These are phyloP conservation scores for Pachyseris speciosa DNA, from an alignment of 64 coral and sea anemone genomes.

Conservation along the genomic window DNA sequence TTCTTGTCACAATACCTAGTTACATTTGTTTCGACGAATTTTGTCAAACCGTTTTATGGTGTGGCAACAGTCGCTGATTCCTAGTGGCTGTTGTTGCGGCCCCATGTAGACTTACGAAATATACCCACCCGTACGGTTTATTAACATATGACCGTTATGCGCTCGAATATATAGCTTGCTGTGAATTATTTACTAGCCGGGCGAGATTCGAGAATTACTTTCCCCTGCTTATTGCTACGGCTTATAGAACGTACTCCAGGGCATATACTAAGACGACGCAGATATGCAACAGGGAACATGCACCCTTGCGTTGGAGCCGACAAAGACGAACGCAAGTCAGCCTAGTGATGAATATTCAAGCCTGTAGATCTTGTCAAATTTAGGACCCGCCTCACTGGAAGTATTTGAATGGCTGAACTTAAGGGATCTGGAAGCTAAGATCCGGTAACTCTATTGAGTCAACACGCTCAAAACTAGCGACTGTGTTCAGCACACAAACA, in stretches of 20 bases:
- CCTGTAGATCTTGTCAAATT: slow-evolving; percentile 61
- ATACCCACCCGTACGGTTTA: slow-evolving; percentile 42
- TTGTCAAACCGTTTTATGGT: neutral
- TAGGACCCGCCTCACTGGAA: slow-evolving; percentile 57
- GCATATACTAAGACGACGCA: neutral
- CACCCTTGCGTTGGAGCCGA: neutral
- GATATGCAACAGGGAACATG: slow-evolving; percentile 19
- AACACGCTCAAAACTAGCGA: slow-evolving; percentile 55
- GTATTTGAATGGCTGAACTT: slow-evolving; percentile 54
- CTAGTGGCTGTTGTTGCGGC: neutral
- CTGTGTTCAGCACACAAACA: slow-evolving; percentile 45
- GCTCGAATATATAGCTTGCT: slow-evolving; percentile 28
- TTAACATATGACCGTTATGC: slow-evolving; percentile 43
- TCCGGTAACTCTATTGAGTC: slow-evolving; percentile 77
- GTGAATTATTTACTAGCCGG: slow-evolving; percentile 29
- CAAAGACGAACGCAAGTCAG: slow-evolving; percentile 51
- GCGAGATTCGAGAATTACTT: neutral
- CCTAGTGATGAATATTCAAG: slow-evolving; percentile 71
- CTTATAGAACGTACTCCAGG: neutral
- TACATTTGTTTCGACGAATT: neutral
- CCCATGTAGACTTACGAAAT: slow-evolving; percentile 30
- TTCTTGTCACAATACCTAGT: neutral
- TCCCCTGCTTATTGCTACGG: neutral
- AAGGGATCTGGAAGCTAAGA: slow-evolving; percentile 69
- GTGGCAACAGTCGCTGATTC: neutral